Evolutionary conservation across 2,888 invertebrate genomes (phyloP), one percentile per base, ranked within the genome.

Genomic region (Campoletis raptor): DNA sequence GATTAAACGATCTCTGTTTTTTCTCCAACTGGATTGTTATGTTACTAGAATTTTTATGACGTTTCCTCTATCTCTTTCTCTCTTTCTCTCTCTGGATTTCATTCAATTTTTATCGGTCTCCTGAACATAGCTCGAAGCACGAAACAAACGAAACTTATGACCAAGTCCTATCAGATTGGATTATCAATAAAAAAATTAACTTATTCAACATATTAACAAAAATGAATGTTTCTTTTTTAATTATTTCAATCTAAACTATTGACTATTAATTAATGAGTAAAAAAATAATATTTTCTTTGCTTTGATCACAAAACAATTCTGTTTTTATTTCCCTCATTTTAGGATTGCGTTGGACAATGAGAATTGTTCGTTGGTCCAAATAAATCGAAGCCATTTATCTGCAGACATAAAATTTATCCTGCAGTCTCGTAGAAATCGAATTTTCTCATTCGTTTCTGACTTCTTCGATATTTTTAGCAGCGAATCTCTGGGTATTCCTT

Each of bases 11-110:
- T 61, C 30, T 61, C 30, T 30, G 6, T 61, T 24, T 61, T 81
- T 78, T 78, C 48, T 15, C 12, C 12, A 48, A 66, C 74, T 52
- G 9, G 8, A 18, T 24, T 57, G 4, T 74, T 54, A 18, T 67
- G 45, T 40, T 37, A 84, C 76, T 36, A 42, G 52, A 81, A 85
- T 79, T 81, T 84, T 81, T 24, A 48, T 72, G 74, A 70, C 74
- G 61, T 80, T 67, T 67, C 0, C 52, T 36, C 52, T 21, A 45
- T 61, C 24, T 57, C 30, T 57, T 12, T 24, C 57, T 24, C 57
- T 30, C 15, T 18, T 4, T 48, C 7, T 18, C 18, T 48, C 15
- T 30, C 3, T 1, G 12, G 61, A 73, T 9, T 48, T 42, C 8
- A 48, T 52, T 37, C 64, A 52, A 81, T 21, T 73, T 64, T 48